Percentiles rank a stretch among this genome's conserved stretches.
Conservation (phyloP, 2,113 vertebrate species). For the Gnathonemus longibarbis region DNA sequence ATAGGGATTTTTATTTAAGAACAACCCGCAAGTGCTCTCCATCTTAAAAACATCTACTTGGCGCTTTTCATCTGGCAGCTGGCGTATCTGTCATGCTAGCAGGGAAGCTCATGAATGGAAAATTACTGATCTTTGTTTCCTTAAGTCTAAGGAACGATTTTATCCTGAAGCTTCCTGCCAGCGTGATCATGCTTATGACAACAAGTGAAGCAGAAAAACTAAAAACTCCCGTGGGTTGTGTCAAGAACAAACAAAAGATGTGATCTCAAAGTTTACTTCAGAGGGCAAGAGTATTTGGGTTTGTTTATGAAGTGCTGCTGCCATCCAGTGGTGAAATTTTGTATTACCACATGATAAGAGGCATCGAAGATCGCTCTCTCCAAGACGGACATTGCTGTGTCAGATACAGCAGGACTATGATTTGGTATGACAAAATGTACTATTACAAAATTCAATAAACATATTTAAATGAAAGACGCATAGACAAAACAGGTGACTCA, state of each 20-base stretch:
- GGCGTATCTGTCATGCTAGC: neutral
- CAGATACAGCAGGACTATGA: neutral
- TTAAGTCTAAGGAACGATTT: neutral
- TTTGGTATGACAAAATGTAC: neutral
- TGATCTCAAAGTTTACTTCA: neutral
- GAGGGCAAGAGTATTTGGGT: neutral
- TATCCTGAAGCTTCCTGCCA: neutral
- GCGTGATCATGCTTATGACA: neutral
- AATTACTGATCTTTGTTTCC: neutral
- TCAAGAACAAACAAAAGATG: neutral
- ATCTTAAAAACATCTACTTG: neutral
- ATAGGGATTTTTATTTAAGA: neutral
- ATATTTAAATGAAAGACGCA: neutral
- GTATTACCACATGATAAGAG: neutral
- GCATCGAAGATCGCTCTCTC: neutral
- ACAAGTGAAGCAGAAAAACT: neutral
- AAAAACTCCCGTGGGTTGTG: neutral
- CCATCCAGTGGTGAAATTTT: neutral
- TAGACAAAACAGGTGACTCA: neutral
- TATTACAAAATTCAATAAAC: neutral
- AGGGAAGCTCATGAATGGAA: neutral
- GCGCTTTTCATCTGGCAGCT: neutral
- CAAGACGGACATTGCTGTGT: neutral
- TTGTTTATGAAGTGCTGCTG: constrained; percentile 9
- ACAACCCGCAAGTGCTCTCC: neutral